A percentile compares a stretch with the other conserved stretches of the same genome.
Evolutionary conservation across 2,797 vertebrate genomes (phyloP).

Genomic region (Heliangelus exortis): DNA sequence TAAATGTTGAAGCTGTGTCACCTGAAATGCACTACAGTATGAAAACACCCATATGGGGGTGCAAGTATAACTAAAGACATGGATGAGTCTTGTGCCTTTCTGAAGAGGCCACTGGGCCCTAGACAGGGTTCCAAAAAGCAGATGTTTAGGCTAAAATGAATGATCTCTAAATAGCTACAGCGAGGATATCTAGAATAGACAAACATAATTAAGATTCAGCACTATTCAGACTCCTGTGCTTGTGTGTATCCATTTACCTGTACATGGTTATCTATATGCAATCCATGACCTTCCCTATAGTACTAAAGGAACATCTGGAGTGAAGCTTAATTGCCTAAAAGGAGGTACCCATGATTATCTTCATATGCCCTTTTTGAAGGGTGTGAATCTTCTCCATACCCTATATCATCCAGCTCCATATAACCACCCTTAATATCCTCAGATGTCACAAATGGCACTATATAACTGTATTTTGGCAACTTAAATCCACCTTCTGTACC

Average conservation of each 20-base stretch:
- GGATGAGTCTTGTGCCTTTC: background rate
- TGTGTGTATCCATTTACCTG: background rate
- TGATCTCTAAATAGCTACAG: background rate
- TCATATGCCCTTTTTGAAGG: background rate
- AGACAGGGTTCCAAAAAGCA: background rate
- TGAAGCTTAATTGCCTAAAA: background rate
- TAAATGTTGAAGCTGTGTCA: background rate
- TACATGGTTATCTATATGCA: background rate
- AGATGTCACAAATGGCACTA: background rate
- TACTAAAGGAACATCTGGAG: background rate
- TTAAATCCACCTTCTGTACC: background rate
- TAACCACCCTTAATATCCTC: background rate
- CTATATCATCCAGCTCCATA: background rate
- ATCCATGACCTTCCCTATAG: background rate
- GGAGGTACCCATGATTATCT: background rate
- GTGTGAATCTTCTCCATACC: background rate
- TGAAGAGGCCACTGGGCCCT: background rate
- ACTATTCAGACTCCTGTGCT: background rate
- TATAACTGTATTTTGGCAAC: background rate
- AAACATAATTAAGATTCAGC: background rate
- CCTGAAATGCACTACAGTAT: background rate
- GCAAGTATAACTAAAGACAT: background rate
- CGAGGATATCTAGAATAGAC: background rate
- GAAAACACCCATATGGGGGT: background rate
- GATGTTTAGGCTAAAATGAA: background rate